These are phyloP conservation scores for Synanceia verrucosa DNA, from an alignment of 2,797 vertebrate species.

Conservation along the genomic window DNA sequence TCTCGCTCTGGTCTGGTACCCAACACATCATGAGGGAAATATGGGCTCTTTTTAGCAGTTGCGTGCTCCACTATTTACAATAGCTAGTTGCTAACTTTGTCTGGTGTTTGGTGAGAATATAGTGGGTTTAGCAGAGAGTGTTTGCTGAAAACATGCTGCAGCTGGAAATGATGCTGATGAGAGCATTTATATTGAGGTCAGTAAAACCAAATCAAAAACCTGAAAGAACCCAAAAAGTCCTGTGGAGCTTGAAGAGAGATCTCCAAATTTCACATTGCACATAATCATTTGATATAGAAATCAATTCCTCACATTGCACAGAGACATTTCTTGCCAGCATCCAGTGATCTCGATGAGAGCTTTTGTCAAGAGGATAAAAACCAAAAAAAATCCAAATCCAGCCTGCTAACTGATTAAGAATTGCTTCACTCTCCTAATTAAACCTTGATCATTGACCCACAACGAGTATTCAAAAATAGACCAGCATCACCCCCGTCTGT, in stretches of 20 bases:
- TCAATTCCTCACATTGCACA: background rate
- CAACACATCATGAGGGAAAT: background rate
- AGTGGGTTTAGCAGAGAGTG: background rate
- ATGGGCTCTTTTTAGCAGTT: background rate
- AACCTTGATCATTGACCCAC: conserved; percentile 51
- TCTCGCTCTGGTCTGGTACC: background rate
- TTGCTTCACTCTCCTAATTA: conserved; percentile 52
- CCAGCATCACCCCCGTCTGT: conserved; percentile 31
- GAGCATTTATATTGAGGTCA: background rate
- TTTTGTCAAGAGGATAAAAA: conserved; percentile 18
- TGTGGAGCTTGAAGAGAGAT: background rate
- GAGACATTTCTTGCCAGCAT: background rate
- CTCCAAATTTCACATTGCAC: background rate
- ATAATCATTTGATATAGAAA: background rate
- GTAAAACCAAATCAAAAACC: background rate
- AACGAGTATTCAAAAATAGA: conserved; percentile 59
- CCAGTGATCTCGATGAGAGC: background rate
- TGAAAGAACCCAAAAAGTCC: background rate
- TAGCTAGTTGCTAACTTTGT: background rate
- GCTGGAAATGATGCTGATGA: background rate
- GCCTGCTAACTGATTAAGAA: conserved; percentile 18
- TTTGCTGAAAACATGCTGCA: background rate
- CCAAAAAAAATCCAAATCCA: conserved; percentile 23
- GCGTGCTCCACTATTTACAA: background rate
- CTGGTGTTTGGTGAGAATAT: background rate